Evolutionary conservation across 1,140 invertebrate genomes (phyloP).

Genomic region (Monomorium pharaonis): DNA sequence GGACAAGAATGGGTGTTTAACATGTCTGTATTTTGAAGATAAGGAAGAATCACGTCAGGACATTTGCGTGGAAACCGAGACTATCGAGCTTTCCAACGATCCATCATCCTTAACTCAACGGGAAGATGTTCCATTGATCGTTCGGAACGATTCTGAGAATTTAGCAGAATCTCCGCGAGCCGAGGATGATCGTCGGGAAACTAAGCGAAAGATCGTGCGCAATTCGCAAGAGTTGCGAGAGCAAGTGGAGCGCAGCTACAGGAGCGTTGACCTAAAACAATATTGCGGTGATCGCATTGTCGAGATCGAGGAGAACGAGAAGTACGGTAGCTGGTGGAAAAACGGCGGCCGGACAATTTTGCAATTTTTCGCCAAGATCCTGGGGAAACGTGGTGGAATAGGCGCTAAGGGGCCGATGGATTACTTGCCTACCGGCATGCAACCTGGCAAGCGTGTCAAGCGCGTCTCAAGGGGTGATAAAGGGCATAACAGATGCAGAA

Average conservation of each 20-base stretch:
- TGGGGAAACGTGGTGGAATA: slow-evolving; percentile 46
- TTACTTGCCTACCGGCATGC: slow-evolving; percentile 5
- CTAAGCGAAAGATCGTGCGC: neutral
- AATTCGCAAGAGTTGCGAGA: slow-evolving; percentile 10
- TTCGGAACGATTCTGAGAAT: neutral
- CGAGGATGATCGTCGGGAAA: neutral
- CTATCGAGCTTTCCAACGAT: neutral
- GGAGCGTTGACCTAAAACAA: slow-evolving; percentile 21
- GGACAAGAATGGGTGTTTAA: neutral
- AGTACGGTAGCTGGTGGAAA: slow-evolving; percentile 56
- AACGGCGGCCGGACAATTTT: slow-evolving; percentile 52
- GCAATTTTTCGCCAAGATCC: slow-evolving; percentile 61
- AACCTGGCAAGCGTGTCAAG: slow-evolving; percentile 9
- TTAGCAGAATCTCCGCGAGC: neutral
- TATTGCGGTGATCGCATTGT: slow-evolving; percentile 5
- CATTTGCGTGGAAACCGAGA: slow-evolving; percentile 40
- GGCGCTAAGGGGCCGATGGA: slow-evolving; percentile 4
- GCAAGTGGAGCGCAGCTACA: neutral
- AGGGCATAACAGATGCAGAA: slow-evolving; percentile 13
- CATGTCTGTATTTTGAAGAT: neutral
- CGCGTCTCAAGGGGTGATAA: neutral
- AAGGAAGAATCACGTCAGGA: neutral
- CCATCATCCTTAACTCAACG: slow-evolving; percentile 31
- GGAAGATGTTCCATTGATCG: neutral
- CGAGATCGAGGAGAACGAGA: neutral